A percentile compares a stretch with the other conserved stretches of the same genome.
Conservation (phyloP, 2,797 vertebrate genomes). For the Corythornis leucogaster region DNA sequence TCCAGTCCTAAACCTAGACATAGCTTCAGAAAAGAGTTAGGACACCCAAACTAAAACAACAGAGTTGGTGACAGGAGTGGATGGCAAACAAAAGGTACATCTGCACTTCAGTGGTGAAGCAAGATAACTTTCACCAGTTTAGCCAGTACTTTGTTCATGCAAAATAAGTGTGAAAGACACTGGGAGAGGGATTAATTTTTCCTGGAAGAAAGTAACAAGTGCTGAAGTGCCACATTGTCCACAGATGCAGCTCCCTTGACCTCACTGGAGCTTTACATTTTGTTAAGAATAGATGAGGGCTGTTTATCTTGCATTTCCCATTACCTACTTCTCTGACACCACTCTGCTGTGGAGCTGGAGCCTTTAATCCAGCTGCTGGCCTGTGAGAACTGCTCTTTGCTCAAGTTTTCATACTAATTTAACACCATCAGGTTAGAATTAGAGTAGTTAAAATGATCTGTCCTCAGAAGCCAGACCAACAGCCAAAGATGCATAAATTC, state of each 20-base stretch:
- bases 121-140: not conserved
- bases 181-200: fast-evolving
- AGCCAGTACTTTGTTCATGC: not conserved
- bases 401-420: not conserved
- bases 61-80: not conserved
- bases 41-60: not conserved
- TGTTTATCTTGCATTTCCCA: not conserved
- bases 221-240: not conserved
- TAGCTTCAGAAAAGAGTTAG: not conserved
- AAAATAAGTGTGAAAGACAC: fast-evolving
- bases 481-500: not conserved
- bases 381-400: not conserved
- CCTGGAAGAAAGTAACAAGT: not conserved
- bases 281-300: too few species aligned
- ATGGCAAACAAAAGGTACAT: not conserved
- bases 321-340: not conserved
- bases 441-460: not conserved
- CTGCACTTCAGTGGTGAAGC: not conserved
- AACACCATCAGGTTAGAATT: not conserved
- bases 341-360: not conserved
- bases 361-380: not conserved
- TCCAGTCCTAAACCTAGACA: not conserved
- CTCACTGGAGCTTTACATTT: fast-evolving
- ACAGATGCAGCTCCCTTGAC: too few species aligned
- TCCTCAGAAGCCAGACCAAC: not conserved